phyloP scores from a whole-genome alignment of 2,888 invertebrate species.

The Siphonodentalium dalli region DNA sequence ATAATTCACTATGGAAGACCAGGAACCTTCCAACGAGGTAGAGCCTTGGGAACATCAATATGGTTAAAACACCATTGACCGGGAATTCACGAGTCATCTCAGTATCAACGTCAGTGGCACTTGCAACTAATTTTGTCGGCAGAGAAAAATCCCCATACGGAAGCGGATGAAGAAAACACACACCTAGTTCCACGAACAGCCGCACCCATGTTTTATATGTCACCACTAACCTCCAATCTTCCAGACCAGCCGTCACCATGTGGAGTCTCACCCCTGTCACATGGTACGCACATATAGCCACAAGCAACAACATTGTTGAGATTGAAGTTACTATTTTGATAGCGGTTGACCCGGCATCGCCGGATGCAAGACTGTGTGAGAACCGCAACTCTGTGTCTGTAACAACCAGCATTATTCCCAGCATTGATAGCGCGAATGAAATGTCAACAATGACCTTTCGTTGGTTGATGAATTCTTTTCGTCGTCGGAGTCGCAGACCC shows the following conservation, averaged over 20 bases:
- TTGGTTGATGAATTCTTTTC: slow-evolving; percentile 43
- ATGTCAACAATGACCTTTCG: slow-evolving; percentile 46
- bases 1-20: slow-evolving; percentile 49
- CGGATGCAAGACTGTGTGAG: slow-evolving; percentile 26
- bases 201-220: slow-evolving; percentile 38
- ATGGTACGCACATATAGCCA: slow-evolving; percentile 42
- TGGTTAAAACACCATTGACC: slow-evolving; percentile 45
- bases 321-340: slow-evolving; percentile 44
- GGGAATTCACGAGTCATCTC: slow-evolving; percentile 36
- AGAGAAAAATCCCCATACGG: slow-evolving; percentile 39
- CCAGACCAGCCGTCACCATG: slow-evolving; percentile 43
- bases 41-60: slow-evolving; percentile 48
- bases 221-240: slow-evolving; percentile 46
- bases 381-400: slow-evolving; percentile 47
- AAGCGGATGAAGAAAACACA: slow-evolving; percentile 49
- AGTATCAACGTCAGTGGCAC: slow-evolving; percentile 24
- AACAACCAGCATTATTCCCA: slow-evolving; percentile 43
- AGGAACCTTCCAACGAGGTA: slow-evolving; percentile 47
- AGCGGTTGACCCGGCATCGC: slow-evolving; percentile 35
- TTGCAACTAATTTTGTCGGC: slow-evolving; percentile 33
- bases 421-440: slow-evolving; percentile 40
- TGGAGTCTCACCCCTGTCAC: slow-evolving; percentile 41
- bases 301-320: slow-evolving; percentile 39
- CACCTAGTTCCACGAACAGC: slow-evolving; percentile 36
- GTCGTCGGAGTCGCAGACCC: slow-evolving; percentile 42